Evolutionary conservation across 2,113 vertebrate species (phyloP), one percentile per base, ranked within the genome.

Genomic region (Henicopernis longicauda): DNA sequence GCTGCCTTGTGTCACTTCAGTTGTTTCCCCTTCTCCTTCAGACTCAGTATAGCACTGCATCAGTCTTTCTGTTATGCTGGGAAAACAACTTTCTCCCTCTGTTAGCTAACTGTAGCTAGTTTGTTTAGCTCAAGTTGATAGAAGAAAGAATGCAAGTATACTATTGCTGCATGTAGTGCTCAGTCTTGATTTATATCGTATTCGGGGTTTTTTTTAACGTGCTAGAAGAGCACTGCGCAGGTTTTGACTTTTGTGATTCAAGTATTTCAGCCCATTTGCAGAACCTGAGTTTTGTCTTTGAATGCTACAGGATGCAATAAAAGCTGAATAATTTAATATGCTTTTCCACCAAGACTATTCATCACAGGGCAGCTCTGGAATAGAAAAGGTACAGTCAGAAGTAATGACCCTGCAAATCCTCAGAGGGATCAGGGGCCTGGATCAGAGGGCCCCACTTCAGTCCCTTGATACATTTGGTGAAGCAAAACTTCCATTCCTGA

Each of bases 181-280:
- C 0, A 0, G 4, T 76, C 38, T 67, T 71, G n/a, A 38, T 82
- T 73, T n/a, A 26, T 65, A 26, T 65, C 38, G n/a, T 27, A 32
- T 31, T 40, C 1, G 1, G 20, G 18, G 7, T 0, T 2, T 19
- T 93, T 93, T 78, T 49, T 45, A 52, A 58, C 0, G 0, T 50
- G 19, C 55, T 77, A 3, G 45, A 71, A 67, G 52, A 65, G 10
- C 57, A 57, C 31, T 1, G 2, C 54, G 27, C 21, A 57, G 34
- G 17, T 47, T 84, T 67, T 67, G 7, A 49, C 44, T 86, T 76
- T 7, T 13, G n/a, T 2, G 0, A 58, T 72, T 93, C 3, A 29
- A 52, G 13, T 57, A 62, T 26, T 73, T 92, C 42, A 50, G 22
- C 59, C 47, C 7, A 1, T 77, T 85, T 92, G 79, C 38, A 86